Evolutionary conservation across 2,113 vertebrate species (phyloP), one percentile per base, ranked within the genome.

Genomic region (Nothocercus julius): DNA sequence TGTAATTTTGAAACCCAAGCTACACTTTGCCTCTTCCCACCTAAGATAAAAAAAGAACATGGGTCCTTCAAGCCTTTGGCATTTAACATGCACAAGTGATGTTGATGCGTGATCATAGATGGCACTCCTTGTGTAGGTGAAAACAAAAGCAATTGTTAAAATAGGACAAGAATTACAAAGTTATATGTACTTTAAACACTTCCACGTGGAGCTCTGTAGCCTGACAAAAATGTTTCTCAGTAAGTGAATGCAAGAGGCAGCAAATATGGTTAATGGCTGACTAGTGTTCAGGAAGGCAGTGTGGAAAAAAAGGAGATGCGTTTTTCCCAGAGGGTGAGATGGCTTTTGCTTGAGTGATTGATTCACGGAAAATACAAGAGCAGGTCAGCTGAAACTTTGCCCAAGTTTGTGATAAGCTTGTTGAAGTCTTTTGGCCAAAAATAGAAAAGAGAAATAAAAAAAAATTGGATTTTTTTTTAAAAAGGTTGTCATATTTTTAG

Each of bases 211-310:
- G 93, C 91, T 81, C 61, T 83, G 22, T 51, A 49, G 32, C 47
- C 63, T 90, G 79, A 85, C 85, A 95, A 92, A 85, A 47, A 45
- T 34, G 45, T 68, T 0, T 68, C 91, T 91, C 74, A 38, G 80
- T 81, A 96, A 86, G 80, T 85, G 85, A 91, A 77, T 68, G 61
- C 79, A 94, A 75, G 56, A 88, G 85, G 76, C 93, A 92, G 80
- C 82, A 90, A 93, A 88, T 63, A 70, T 32, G 28, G 82, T 56
- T 92, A 95, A 90, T 92, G 76, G 82, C 73, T 92, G 93, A 88
- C 87, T 47, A 88, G 82, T 86, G 94, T 82, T 83, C 34, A 42
- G 76, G 76, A 95, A 92, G 94, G 36, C 80, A 5, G 2, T 4
- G 1, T 51, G 61, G 56, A 82, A 62, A 77, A 77, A 77, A 83